These are phyloP conservation scores for Myoxocephalus aenaeus DNA, from an alignment of 2,797 vertebrate genomes.

Conservation along the genomic window DNA sequence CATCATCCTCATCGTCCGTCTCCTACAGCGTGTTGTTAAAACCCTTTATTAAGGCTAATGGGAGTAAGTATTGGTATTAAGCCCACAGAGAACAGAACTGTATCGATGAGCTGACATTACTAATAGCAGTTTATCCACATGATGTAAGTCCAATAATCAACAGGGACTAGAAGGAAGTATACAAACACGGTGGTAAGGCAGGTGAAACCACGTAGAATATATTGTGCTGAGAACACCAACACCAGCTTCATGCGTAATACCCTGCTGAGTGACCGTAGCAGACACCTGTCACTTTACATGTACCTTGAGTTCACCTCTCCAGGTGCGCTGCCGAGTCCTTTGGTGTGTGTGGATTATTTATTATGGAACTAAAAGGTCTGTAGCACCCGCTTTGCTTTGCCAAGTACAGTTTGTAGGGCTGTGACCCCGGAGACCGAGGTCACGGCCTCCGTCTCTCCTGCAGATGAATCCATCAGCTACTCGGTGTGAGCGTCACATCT, in stretches of 20 bases:
- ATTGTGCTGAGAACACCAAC: not conserved
- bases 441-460: too few species aligned
- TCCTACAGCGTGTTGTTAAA: slow-evolving; percentile 50
- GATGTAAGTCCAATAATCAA: not conserved
- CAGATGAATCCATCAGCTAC: not conserved
- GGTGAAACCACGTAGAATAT: not conserved
- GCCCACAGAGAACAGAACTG: not conserved
- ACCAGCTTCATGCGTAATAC: not conserved
- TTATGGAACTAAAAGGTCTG: too few species aligned
- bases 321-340: not conserved
- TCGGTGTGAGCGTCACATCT: too few species aligned
- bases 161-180: not conserved
- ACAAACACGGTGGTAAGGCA: not conserved
- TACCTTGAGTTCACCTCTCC: not conserved
- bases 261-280: slow-evolving; percentile 7
- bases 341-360: too few species aligned
- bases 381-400: too few species aligned
- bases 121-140: not conserved
- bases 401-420: not conserved
- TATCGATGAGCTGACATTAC: not conserved
- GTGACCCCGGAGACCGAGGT: too few species aligned
- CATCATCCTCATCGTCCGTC: slow-evolving; percentile 80
- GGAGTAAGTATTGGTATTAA: too few species aligned
- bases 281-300: slow-evolving; percentile 14
- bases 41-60: not conserved